Conservation (phyloP, 2,797 vertebrate genomes). For the Silurus aristotelis region DNA sequence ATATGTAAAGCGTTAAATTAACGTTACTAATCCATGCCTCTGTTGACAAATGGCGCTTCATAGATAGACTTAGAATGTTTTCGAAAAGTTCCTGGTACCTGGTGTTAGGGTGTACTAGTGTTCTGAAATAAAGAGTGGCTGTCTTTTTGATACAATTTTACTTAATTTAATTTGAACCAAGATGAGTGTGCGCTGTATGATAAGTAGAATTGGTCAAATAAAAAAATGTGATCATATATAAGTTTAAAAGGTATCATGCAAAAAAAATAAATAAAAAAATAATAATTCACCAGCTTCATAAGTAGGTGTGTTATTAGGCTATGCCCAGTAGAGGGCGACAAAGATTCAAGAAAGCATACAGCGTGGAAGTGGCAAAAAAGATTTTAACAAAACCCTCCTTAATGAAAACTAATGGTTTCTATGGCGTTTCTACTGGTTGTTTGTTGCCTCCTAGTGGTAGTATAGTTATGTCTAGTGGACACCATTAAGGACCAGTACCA, state of each 20-base stretch:
- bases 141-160: neutral
- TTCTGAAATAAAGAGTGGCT: neutral
- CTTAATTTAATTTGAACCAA: neutral
- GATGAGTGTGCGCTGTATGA: neutral
- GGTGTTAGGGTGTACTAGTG: neutral
- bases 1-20: neutral
- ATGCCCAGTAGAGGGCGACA: constrained; percentile 7
- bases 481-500: too few species aligned
- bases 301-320: neutral
- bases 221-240: neutral
- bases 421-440: too few species aligned
- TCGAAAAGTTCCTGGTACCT: neutral
- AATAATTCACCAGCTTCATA: too few species aligned
- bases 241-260: neutral
- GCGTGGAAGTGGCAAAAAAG: too few species aligned
- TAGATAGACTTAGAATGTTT: neutral
- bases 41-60: neutral
- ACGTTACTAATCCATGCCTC: neutral
- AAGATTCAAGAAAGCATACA: neutral
- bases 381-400: too few species aligned
- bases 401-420: too few species aligned
- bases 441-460: too few species aligned
- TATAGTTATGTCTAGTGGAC: too few species aligned
- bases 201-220: constrained; percentile 15
- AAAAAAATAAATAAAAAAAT: neutral